A percentile compares a stretch with the other conserved stretches of the same genome.
phyloP scores from a whole-genome alignment of 2,797 vertebrate genomes.

The Heliangelus exortis region DNA sequence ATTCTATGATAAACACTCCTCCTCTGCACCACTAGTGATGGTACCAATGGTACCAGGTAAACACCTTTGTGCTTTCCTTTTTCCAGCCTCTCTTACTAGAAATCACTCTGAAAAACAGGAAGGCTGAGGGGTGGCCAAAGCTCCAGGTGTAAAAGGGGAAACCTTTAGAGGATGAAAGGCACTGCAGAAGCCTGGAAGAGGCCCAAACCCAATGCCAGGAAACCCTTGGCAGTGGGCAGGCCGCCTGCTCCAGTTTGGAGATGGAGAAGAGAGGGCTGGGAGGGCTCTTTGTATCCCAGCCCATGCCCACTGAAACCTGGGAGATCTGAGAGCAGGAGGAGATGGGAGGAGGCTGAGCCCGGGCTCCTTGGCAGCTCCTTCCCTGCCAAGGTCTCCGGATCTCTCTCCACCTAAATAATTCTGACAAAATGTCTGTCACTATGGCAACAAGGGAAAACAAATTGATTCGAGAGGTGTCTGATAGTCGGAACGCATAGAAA shows the following conservation, averaged over 20 bases:
- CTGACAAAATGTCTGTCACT: conserved; percentile 45
- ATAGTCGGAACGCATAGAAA: conserved; percentile 12
- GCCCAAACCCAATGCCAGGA: background rate
- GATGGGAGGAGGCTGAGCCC: background rate
- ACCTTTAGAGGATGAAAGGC: background rate
- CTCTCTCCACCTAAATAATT: conserved; percentile 7
- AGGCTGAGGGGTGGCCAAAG: background rate
- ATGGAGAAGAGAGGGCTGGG: background rate
- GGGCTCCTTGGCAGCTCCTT: background rate
- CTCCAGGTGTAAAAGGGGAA: background rate
- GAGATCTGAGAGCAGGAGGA: background rate
- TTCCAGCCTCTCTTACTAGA: background rate
- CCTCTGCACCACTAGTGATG: rapidly evolving
- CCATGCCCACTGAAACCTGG: rapidly evolving
- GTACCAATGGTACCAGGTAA: rapidly evolving
- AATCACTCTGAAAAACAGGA: background rate
- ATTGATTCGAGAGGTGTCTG: conserved; percentile 37
- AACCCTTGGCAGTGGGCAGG: rapidly evolving
- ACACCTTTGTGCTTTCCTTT: background rate
- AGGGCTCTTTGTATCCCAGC: rapidly evolving
- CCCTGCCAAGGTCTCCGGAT: background rate
- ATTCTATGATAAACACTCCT: too few species aligned
- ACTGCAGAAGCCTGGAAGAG: background rate
- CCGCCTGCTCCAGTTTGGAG: rapidly evolving
- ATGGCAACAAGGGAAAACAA: conserved; percentile 55